A percentile compares a stretch with the other conserved stretches of the same genome.
phyloP scores from a whole-genome alignment of 2,888 invertebrate species.

The Xestia ashworthii region DNA sequence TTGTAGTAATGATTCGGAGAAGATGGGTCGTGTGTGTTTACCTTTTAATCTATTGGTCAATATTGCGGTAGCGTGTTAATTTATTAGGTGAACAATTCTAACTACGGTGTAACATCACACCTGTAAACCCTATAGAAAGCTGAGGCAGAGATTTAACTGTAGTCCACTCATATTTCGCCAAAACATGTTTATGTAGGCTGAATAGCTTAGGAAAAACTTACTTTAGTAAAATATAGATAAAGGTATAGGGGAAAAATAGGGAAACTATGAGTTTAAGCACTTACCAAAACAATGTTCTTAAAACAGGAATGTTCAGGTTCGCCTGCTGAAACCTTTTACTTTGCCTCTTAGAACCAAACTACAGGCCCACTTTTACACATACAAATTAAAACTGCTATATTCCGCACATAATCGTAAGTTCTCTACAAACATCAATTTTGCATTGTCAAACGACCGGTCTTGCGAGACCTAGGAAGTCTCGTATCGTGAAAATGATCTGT shows the following conservation, averaged over 20 bases:
- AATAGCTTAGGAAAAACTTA: neutral
- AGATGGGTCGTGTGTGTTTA: neutral
- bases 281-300: neutral
- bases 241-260: neutral
- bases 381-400: neutral
- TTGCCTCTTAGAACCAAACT: too few relatives aligned
- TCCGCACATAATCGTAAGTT: neutral
- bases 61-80: constrained; percentile 1
- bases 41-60: neutral
- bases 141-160: neutral
- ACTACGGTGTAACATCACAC: neutral
- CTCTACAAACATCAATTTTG: constrained; percentile 29
- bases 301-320: neutral
- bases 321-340: neutral
- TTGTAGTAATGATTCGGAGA: constrained; percentile 19
- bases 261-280: neutral
- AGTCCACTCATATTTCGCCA: neutral
- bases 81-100: neutral
- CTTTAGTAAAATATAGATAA: neutral
- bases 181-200: neutral
- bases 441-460: neutral
- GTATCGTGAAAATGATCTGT: constrained; percentile 20
- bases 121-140: neutral
- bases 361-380: neutral
- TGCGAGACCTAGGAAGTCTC: constrained; percentile 1